phyloP scores from a whole-genome alignment of 1,140 invertebrate genomes.

The Ptiloglossa arizonensis region DNA sequence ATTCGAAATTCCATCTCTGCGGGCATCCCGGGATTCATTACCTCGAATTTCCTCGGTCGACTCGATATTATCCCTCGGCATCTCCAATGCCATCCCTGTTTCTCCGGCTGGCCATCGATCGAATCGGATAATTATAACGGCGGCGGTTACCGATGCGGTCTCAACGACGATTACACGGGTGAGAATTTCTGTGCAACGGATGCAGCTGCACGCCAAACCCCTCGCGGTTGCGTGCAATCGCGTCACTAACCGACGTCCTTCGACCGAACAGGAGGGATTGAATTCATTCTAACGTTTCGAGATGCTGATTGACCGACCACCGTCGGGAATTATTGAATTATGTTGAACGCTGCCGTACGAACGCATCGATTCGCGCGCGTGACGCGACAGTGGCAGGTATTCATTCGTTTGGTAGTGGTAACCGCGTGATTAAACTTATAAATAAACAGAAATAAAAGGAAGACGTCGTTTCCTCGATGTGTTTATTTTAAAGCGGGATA shows the following conservation, averaged over 20 bases:
- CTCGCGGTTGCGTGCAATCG: not conserved
- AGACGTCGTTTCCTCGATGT: no score
- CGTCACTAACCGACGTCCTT: not conserved
- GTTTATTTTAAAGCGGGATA: no score
- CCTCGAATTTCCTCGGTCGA: constrained; percentile 58
- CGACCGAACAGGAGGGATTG: not conserved
- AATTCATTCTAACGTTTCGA: not conserved
- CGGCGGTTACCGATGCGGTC: constrained; percentile 58
- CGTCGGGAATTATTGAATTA: no score
- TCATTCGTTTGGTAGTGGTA: no score
- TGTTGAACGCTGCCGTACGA: no score
- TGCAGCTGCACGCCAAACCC: not conserved
- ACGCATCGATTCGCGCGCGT: no score
- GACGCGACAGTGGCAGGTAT: no score
- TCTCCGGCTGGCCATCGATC: constrained; percentile 57
- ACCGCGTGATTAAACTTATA: no score
- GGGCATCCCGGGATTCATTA: constrained; percentile 55
- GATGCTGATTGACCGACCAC: not conserved
- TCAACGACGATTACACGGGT: constrained; percentile 44
- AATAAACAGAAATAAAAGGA: no score
- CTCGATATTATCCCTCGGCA: constrained; percentile 53
- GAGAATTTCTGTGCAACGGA: constrained; percentile 47
- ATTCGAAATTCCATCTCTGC: constrained; percentile 54
- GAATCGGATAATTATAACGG: constrained; percentile 67
- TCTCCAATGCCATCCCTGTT: constrained; percentile 35